A percentile compares a stretch with the other conserved stretches of the same genome.
These are phyloP conservation scores for Sebastes vulpes DNA, from an alignment of 2,797 vertebrate genomes.

Conservation along the genomic window DNA sequence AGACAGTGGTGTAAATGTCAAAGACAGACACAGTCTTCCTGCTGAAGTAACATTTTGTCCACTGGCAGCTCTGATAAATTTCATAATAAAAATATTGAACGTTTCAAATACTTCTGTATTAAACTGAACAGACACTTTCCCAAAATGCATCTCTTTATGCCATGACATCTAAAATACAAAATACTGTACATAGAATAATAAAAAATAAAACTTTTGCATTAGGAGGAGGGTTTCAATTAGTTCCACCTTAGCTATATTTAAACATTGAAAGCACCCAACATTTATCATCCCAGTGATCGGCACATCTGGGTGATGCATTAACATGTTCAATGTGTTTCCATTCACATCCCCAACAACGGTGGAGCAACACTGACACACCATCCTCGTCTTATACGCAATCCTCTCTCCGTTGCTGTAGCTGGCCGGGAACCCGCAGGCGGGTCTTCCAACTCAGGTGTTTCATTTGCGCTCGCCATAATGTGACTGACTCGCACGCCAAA, in stretches of 20 bases:
- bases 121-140: not conserved
- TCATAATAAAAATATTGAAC: not conserved
- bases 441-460: not conserved
- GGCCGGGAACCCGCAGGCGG: not conserved
- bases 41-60: not conserved
- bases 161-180: not conserved
- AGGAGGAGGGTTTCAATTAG: not conserved
- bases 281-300: rapidly evolving
- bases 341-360: not conserved
- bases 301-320: not conserved
- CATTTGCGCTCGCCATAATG: not conserved
- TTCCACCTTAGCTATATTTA: not conserved
- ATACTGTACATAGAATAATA: not conserved
- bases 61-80: not conserved
- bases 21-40: not conserved
- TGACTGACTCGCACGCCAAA: not conserved
- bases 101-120: not conserved
- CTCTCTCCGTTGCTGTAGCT: not conserved
- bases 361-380: not conserved
- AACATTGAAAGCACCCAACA: not conserved
- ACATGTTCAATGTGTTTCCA: not conserved
- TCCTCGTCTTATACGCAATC: not conserved
- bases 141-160: not conserved
- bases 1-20: not conserved
- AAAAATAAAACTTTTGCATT: not conserved